Evolutionary conservation across 2,797 vertebrate genomes (phyloP), one percentile per base, ranked within the genome.

Genomic region (Chaenodraco wilsoni): DNA sequence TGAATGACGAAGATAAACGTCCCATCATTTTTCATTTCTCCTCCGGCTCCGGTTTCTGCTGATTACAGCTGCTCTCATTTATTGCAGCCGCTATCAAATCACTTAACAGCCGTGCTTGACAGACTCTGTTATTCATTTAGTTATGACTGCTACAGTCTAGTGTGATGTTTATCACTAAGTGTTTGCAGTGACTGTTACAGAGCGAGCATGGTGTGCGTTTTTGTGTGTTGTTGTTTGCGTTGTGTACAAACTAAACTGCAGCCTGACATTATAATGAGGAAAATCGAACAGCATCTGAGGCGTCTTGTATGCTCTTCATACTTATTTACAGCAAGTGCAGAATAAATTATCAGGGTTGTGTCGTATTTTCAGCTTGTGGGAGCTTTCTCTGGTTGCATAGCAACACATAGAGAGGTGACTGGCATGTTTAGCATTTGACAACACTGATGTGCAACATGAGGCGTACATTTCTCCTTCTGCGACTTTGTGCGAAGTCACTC

Each of bases 331-430:
- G 27, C 19, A 33, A 58, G 45, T 10, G 48, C 57, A 46, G 58
- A 67, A 81, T 66, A 72, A 81, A 83, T 75, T 1, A 79, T 79
- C 56, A 62, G n/a, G n/a, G 40, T 54, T 10, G 16, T 69, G 64
- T 75, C 63, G 71, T 61, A 66, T 72, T 37, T 72, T 67, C 65
- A 70, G 64, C 70, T 69, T 15, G 64, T 68, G 33, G 69, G 74
- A 81, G 75, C 74, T 72, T 74, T 60, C 71, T 64, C 46, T 59
- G 40, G 86, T 88, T 74, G 80, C 83, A 75, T 87, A 81, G 86
- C 82, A 86, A 88, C 84, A 33, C 70, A 21, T 8, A 56, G 49
- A 8, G 69, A 73, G 62, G 72, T 64, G 72, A 77, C 45, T 84
- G 16, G 31, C 50, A 67, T 78, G 65, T 82, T 70, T 68, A 72